Conservation (phyloP, 2,797 vertebrate genomes). For the Corythornis leucogaster region DNA sequence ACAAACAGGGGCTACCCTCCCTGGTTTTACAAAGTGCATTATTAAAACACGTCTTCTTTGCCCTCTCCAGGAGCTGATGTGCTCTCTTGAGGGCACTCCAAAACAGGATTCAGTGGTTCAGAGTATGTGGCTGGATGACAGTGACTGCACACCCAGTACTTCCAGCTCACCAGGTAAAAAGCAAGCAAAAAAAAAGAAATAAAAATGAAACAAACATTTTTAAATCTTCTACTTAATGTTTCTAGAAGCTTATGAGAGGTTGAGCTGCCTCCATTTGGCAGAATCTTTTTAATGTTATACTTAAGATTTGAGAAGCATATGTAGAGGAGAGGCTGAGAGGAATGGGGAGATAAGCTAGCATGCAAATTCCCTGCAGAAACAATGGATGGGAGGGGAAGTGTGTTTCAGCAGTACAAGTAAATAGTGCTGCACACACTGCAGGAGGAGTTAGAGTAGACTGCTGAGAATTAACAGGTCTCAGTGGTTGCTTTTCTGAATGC, state of each 20-base stretch:
- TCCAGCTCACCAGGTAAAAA: constrained; percentile 71
- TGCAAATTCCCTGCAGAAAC: not conserved
- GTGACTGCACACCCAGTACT: constrained; percentile 67
- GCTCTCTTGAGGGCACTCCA: constrained; percentile 61
- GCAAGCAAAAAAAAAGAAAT: not conserved
- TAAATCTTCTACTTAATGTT: not conserved
- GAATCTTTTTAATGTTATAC: not conserved
- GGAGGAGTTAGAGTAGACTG: not conserved
- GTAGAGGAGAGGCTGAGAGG: not conserved
- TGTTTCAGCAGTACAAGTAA: not conserved
- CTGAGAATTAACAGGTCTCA: not conserved
- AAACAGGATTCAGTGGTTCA: constrained; percentile 64
- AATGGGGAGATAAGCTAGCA: not conserved
- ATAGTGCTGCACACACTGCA: not conserved
- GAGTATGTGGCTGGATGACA: constrained; percentile 67
- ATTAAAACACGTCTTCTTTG: constrained; percentile 40
- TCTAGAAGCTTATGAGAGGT: not conserved
- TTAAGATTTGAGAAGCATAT: not conserved
- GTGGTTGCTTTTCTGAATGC: not conserved
- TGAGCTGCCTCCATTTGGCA: not conserved
- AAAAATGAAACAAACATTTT: not conserved
- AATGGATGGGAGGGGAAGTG: not conserved
- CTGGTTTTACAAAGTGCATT: constrained; percentile 19
- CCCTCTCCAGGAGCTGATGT: constrained; percentile 67
- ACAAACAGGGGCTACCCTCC: not conserved